Evolutionary conservation across 2,888 invertebrate species (phyloP), one percentile per base, ranked within the genome.

Genomic region (Morinoia aosen): DNA sequence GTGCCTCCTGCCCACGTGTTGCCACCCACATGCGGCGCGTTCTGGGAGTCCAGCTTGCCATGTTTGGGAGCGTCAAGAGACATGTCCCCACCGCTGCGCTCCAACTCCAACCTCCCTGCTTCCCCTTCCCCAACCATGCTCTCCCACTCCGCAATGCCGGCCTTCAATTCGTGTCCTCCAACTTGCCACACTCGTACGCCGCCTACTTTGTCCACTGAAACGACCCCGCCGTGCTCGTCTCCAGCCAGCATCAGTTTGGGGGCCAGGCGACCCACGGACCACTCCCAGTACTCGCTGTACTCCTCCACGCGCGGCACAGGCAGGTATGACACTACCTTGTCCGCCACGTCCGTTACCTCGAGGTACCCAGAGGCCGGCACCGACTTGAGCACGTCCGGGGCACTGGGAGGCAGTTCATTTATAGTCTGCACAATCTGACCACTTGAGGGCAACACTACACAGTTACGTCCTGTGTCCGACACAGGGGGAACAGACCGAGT

Each of bases 21-120:
- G 0, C 99, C 99, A 61, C 99, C 99, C 91, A 99, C 99, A 97
- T 99, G 99, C 0, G 99, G 99, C 93, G 98, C 98, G 97, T 99
- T 98, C 33, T 98, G 98, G 0, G 98, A 98, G 97, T 99, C 99
- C 39, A 98, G 98, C 97, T 99, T 99, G 2, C 99, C 99, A 97
- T 99, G 98, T 97, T 99, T 99, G 0, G 99, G 99, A 33, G 94
- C 58, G 33, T 64, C 12, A 0, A 98, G 98, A 12, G 98, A 98
- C 11, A 98, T 98, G 97, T 98, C 98, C 97, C 98, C 97, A 0
- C 98, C 98, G 96, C 98, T 98, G 58, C 98, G 98, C 88, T 98
- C 98, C 11, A 98, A 98, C 0, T 98, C 98, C 97, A 98, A 97
- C 97, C 98, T 98, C 33, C 61, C 58, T 19, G 64, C 56, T 39